Evolutionary conservation across 2,888 invertebrate genomes (phyloP), one percentile per base, ranked within the genome.

Genomic region (Nudaria mundana): DNA sequence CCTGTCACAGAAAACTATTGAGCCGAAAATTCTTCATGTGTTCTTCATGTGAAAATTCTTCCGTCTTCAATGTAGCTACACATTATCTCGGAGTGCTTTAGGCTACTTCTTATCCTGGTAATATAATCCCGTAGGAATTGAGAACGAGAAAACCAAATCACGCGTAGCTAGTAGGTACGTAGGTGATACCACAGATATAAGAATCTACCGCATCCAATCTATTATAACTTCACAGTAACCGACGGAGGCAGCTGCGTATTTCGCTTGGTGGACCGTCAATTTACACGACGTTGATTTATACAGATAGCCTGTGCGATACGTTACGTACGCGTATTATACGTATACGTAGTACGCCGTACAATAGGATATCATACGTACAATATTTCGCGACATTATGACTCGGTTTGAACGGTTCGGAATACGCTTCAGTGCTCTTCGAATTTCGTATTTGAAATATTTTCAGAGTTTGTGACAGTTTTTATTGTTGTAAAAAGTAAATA

Each of bases 181-280:
- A n/a, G n/a, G n/a, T n/a, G n/a, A n/a, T n/a, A n/a, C n/a, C n/a
- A n/a, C n/a, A n/a, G n/a, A n/a, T n/a, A n/a, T n/a, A n/a, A n/a
- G n/a, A n/a, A n/a, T n/a, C 4, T 10, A 12, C 57, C 57, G 11
- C 33, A 54, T 59, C 63, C 33, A 60, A 24, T 18, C 1, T 18
- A 3, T 0, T 11, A 29, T 24, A 7, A 33, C 48, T 23, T 26
- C 7, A 40, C 5, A 41, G 38, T 50, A 55, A 60, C 58, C 53
- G 35, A 45, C 58, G 60, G 65, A 63, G 66, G 58, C 70, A 71
- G 71, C 68, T 70, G 70, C 64, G 71, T 66, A 62, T 64, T 69
- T 62, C 59, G 68, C 55, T 60, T 61, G 61, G 71, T 62, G 66
- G 66, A 66, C 68, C 71, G 67, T 70, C 72, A 70, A 63, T 71